Evolutionary conservation across 30 jellyfish, hydroid and myxozoan genomes (phyloP).

Genomic region (Aurelia aurita complex sp. Pacific): DNA sequence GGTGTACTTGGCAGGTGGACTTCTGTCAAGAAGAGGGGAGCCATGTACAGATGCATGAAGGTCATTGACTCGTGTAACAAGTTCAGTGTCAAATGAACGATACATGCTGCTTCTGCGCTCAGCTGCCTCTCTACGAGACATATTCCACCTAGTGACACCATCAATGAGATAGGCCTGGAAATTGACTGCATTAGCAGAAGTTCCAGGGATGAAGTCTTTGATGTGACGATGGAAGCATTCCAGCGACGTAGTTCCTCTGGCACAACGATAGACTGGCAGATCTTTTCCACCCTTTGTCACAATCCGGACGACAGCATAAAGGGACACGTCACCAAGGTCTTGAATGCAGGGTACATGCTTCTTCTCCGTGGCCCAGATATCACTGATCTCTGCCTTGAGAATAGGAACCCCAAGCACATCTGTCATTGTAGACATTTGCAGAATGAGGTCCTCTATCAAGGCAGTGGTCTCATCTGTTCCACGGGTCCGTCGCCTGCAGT

Average conservation of each 20-base stretch:
- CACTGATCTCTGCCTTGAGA: constrained; percentile 22
- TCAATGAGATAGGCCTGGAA: too few species aligned
- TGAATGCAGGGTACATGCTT: constrained; percentile 57
- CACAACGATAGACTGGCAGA: constrained; percentile 69
- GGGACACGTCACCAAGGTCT: constrained; percentile 40
- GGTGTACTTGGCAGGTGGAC: too few species aligned
- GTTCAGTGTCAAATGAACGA: too few species aligned
- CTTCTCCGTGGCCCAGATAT: constrained; percentile 48
- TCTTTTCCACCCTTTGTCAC: constrained; percentile 30
- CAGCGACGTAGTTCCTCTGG: constrained; percentile 61
- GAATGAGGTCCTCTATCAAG: constrained; percentile 35
- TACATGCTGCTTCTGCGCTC: too few species aligned
- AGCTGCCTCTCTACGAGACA: too few species aligned
- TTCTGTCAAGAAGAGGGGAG: too few species aligned
- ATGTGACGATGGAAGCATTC: background rate
- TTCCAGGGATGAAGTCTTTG: too few species aligned
- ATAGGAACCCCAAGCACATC: constrained; percentile 69
- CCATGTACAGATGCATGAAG: too few species aligned
- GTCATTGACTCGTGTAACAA: too few species aligned
- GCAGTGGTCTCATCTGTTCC: constrained; percentile 12
- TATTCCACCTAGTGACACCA: too few species aligned
- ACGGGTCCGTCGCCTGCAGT: constrained; percentile 56
- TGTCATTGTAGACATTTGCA: constrained; percentile 32
- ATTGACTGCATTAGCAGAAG: too few species aligned
- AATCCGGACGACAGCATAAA: constrained; percentile 26